A percentile compares a stretch with the other conserved stretches of the same genome.
phyloP scores from a whole-genome alignment of 2,113 vertebrate genomes.

The Isichthys henryi region DNA sequence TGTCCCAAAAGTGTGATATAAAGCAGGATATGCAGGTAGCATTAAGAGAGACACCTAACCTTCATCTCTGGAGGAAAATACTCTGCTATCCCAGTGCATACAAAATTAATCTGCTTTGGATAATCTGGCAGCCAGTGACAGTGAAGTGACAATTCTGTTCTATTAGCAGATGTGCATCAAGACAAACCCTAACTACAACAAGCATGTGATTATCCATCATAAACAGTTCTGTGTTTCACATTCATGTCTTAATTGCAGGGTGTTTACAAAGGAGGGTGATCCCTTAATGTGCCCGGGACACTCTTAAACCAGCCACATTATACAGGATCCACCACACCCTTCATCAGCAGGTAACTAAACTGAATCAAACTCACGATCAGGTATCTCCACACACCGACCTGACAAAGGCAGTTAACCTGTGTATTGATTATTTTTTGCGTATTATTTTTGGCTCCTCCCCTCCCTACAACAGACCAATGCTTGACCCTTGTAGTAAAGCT shows the following conservation, averaged over 20 bases:
- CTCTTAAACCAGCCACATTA: neutral
- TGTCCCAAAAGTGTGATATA: neutral
- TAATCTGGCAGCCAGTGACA: neutral
- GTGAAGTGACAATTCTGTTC: neutral
- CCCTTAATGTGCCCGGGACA: neutral
- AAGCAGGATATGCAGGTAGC: neutral
- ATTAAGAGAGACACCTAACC: neutral
- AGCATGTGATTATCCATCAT: neutral
- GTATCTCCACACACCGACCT: neutral
- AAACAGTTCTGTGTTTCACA: neutral
- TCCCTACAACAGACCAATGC: neutral
- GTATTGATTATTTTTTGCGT: neutral
- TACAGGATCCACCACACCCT: neutral
- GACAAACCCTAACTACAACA: neutral
- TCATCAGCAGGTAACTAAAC: neutral
- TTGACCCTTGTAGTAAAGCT: neutral
- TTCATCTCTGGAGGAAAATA: neutral
- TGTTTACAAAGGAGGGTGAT: neutral
- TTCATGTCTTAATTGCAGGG: neutral
- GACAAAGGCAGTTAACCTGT: neutral
- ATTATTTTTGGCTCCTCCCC: neutral
- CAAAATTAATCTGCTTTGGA: neutral
- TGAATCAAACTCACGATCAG: neutral
- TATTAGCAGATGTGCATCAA: neutral
- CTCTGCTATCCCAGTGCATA: neutral